Base-by-base conservation (phyloP, 2,797 vertebrate genomes). In the Garrulus glandarius region DNA sequence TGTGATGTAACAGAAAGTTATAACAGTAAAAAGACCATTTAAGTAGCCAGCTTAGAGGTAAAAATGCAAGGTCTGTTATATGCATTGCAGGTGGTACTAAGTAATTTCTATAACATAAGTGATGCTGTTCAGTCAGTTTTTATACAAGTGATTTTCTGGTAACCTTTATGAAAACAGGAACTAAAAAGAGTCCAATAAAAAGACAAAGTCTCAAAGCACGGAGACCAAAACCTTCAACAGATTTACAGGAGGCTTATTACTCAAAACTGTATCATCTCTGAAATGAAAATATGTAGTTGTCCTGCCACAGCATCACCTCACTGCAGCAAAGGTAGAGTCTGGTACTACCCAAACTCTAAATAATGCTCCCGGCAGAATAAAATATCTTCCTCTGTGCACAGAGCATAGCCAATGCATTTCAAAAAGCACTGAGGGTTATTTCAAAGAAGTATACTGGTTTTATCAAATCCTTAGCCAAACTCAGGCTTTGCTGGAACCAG, bases 381-480 rank as follows among this genome's bases (percentile, higher is more conserved):
- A 89, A 39, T 34, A 70, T 20, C 23, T 47, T 89, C 41, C n/a
- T 49, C 26, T 34, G 13, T 39, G 11, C 43, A 56, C 36, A 87
- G 24, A 92, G 41, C 34, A 64, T 3, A 91, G 9, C 9, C 64
- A 81, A 14, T 5, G n/a, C 16, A 64, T 53, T 87, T 88, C 37
- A 50, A 70, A 76, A 69, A 72, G 32, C 41, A 72, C 55, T 34
- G 59, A 76, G 23, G 7, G 7, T 84, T 86, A 65, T 69, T 68
- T 87, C 79, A 86, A 69, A 67, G 43, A 80, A 67, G 37, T 43
- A 50, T 10, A 69, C 9, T 61, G n/a, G 22, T 47, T 50, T 87
- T 81, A 75, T 47, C 61, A 92, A 91, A 72, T 72, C 39, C 32
- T 84, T 76, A 76, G 34, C 65, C 26, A 65, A 88, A 93, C 9